Percentiles rank a stretch among this genome's conserved stretches.
Evolutionary conservation across 2,797 vertebrate genomes (phyloP).

Genomic region (Enteromius radiatus): DNA sequence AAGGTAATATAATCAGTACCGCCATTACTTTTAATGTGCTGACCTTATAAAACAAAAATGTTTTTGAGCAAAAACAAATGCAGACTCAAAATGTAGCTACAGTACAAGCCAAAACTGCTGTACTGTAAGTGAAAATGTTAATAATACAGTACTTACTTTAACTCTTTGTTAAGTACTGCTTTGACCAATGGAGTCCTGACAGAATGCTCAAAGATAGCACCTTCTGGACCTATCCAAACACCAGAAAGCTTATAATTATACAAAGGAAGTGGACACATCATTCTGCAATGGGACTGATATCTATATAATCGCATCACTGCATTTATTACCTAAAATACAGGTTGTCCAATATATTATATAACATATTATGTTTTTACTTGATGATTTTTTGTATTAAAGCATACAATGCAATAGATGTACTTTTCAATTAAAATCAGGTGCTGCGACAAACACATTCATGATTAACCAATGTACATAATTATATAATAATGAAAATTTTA

Average conservation of each 20-base stretch:
- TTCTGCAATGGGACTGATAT: not conserved
- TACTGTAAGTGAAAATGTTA: not conserved
- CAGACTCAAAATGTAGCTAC: not conserved
- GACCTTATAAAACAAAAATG: not conserved
- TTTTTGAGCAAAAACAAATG: not conserved
- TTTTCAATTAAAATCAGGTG: not conserved
- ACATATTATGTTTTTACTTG: not conserved
- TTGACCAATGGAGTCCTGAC: slow-evolving; percentile 88
- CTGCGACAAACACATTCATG: not conserved
- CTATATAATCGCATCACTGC: not conserved
- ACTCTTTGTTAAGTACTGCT: slow-evolving; percentile 86
- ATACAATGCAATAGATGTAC: not conserved
- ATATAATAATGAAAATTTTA: no score
- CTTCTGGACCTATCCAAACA: slow-evolving; percentile 74
- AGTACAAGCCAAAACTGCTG: not conserved
- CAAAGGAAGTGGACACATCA: not conserved
- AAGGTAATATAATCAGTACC: not conserved
- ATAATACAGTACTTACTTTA: slow-evolving; percentile 80
- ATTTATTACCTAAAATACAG: not conserved
- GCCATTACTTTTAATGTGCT: not conserved
- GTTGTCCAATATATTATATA: not conserved
- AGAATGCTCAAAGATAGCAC: slow-evolving; percentile 91
- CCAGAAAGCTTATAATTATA: not conserved
- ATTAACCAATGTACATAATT: not conserved
- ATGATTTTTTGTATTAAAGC: not conserved